Evolutionary conservation across 2,797 vertebrate species (phyloP).

Genomic region (Danio kyathit): DNA sequence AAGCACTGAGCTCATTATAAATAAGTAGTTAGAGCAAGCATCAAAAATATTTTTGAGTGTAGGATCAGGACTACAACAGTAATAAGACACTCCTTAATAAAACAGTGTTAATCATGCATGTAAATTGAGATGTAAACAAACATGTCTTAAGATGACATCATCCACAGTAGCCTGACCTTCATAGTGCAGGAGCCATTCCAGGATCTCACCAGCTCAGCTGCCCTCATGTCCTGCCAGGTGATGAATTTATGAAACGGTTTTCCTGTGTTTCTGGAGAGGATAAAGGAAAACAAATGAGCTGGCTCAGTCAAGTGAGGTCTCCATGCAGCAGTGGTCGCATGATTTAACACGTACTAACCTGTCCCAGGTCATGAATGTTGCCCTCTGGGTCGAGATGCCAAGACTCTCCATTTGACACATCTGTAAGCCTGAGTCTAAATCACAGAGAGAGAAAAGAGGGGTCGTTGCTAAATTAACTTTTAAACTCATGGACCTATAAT

Average conservation of each 20-base stretch:
- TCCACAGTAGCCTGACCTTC: conserved; percentile 80
- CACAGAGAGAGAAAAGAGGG: neutral
- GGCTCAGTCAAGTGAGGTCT: neutral
- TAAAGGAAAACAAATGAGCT: neutral
- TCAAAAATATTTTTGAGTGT: neutral
- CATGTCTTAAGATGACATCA: neutral
- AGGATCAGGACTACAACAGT: neutral
- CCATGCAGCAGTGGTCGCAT: neutral
- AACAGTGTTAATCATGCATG: neutral
- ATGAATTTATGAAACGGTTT: conserved; percentile 96
- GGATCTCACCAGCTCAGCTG: conserved; percentile 86
- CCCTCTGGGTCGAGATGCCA: conserved; percentile 93
- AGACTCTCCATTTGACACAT: conserved; percentile 88
- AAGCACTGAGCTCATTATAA: too few species aligned
- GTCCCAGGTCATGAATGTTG: conserved; percentile 94
- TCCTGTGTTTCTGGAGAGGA: conserved; percentile 84
- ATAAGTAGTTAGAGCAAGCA: too few species aligned
- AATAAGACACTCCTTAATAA: too few species aligned
- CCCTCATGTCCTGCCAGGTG: conserved; percentile 94
- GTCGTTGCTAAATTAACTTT: neutral
- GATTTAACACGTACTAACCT: conserved; percentile 77
- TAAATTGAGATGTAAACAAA: neutral
- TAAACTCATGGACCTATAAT: neutral
- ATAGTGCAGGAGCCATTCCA: conserved; percentile 91
- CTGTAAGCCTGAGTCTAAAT: conserved; percentile 86